Conservation (phyloP, 2,797 vertebrate species). For the Macrochelys suwanniensis region DNA sequence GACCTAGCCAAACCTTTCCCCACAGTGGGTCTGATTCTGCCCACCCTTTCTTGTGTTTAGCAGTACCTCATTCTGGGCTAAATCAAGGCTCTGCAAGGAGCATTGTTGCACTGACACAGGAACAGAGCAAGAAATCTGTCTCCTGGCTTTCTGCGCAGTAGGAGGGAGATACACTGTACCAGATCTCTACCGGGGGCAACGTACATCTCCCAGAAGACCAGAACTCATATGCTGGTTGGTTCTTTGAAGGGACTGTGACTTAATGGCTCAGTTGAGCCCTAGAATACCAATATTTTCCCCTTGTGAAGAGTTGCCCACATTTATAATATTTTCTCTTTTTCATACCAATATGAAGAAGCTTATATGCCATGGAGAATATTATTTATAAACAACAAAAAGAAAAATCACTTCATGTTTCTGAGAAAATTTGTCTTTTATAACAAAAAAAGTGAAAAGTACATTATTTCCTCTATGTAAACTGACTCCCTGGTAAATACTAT, state of each 20-base stretch:
- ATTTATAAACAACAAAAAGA: neutral
- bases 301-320: neutral
- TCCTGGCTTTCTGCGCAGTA: neutral
- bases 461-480: neutral
- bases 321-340: neutral
- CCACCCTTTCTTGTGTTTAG: neutral
- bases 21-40: neutral
- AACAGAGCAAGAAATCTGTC: neutral
- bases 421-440: neutral
- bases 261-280: neutral
- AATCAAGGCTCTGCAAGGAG: neutral
- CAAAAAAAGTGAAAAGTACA: neutral
- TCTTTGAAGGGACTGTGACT: neutral
- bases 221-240: neutral
- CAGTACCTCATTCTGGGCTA: neutral
- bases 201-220: neutral
- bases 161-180: too few species aligned
- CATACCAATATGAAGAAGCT: neutral
- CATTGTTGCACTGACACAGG: neutral
- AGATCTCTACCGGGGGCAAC: neutral
- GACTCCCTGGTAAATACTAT: neutral
- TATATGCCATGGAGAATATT: accelerated
- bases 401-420: accelerated
- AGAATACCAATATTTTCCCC: neutral
- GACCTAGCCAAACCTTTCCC: neutral